These are phyloP conservation scores for Diarsia rubi DNA, from an alignment of 2,888 invertebrate species.

Conservation along the genomic window DNA sequence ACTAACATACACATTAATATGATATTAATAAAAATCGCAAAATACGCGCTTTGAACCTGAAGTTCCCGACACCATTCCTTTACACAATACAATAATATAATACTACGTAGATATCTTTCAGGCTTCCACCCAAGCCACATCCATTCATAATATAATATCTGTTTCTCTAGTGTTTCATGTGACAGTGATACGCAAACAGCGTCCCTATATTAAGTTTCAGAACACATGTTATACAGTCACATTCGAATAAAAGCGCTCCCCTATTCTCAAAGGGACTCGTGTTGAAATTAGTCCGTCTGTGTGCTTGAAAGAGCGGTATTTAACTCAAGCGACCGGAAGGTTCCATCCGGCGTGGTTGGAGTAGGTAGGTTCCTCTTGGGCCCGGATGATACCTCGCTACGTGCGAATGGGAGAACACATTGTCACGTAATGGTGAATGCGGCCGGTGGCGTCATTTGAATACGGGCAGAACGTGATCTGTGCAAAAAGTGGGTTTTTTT, in stretches of 20 bases:
- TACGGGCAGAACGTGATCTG: constrained; percentile 54
- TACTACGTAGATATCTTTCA: not conserved
- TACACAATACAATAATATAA: not conserved
- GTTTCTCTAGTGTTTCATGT: constrained; percentile 23
- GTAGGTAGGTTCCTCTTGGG: constrained; percentile 58
- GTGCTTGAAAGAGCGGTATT: constrained; percentile 70
- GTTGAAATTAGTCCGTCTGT: constrained; percentile 70
- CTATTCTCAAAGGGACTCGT: constrained; percentile 59
- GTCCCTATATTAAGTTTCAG: constrained; percentile 51
- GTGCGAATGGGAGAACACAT: constrained; percentile 55
- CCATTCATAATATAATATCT: not conserved
- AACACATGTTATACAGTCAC: constrained; percentile 43
- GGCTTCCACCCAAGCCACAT: not conserved
- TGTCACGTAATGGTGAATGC: constrained; percentile 62
- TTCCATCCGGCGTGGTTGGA: constrained; percentile 69
- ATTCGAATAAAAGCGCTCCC: constrained; percentile 48
- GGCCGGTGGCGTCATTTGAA: constrained; percentile 56
- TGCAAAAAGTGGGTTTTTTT: constrained; percentile 44
- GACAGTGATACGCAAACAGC: constrained; percentile 45
- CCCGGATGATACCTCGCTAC: constrained; percentile 57
- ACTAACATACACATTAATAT: not conserved
- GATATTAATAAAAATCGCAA: too few species aligned
- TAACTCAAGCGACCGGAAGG: constrained; percentile 76
- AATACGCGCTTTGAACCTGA: too few species aligned
- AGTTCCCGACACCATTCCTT: too few species aligned